Base-by-base conservation (phyloP, 2,888 invertebrate genomes). In the Pocota personata region DNA sequence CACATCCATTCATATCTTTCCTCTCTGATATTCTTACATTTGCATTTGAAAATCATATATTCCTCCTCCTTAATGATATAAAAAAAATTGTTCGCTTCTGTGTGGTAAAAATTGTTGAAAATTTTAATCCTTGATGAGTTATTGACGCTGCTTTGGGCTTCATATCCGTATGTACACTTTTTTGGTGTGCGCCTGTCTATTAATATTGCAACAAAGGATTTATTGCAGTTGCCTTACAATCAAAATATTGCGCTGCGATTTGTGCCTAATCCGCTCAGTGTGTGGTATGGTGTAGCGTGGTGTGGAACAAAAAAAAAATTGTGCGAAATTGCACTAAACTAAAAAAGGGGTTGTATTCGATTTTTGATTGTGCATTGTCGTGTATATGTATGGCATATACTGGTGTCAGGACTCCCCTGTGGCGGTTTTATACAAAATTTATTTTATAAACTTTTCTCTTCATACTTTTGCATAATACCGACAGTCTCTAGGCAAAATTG, bases 191-290 rank as follows among this genome's bases (percentile, higher is more conserved):
- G 58, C 73, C 52, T 72, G 64, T 50, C 76, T 50, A 66, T 82
- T 76, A 71, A 72, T 71, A 27, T 43, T 37, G 60, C 66, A 66
- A 80, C 71, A 72, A 76, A 80, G 71, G 80, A 80, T 86, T 86
- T 76, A 86, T 80, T 72, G 86, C 86, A 82, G 77, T 82, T 77
- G n/a, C 46, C 48, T 35, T 50, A 43, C 72, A 77, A 72, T 86
- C 80, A 80, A 76, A 86, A 86, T 82, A 86, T 82, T 82, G 60
- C 72, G 52, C 76, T 86, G 57, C 37, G 30, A 80, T 77, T 86
- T 86, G 48, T 71, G 71, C 60, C 67, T 67, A 86, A 80, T 80
- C 75, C 66, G 43, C 69, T 80, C 66, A 62, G 48, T 67, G 40
- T 62, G 57, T 73, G 40, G 7, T 79, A 12, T 8, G 30, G n/a